A percentile compares a stretch with the other conserved stretches of the same genome.
Evolutionary conservation across 2,888 invertebrate species (phyloP).

Genomic region (Orthonevra nobilis): DNA sequence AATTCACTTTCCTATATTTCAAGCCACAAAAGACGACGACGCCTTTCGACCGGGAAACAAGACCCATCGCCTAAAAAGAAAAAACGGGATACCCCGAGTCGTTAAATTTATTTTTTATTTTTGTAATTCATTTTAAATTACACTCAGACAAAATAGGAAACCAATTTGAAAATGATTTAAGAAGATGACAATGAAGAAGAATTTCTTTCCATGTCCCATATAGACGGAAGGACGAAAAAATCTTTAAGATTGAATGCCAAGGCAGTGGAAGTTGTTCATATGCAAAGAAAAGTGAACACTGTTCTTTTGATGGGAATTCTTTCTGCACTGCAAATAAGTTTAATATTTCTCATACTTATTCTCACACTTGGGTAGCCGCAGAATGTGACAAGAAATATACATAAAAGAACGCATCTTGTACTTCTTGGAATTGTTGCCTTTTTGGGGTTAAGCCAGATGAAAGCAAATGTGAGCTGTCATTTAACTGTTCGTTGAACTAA

Average conservation of each 20-base stretch:
- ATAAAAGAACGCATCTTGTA: too few relatives aligned
- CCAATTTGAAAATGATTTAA: constrained; percentile 45
- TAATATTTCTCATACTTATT: too few relatives aligned
- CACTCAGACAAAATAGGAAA: constrained; percentile 46
- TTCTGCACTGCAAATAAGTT: too few relatives aligned
- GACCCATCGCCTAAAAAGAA: too few relatives aligned
- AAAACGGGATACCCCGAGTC: constrained; percentile 16
- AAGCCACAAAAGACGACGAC: too few relatives aligned
- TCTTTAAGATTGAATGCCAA: constrained; percentile 57
- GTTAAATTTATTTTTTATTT: constrained; percentile 40
- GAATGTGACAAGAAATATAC: too few relatives aligned
- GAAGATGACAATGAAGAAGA: constrained; percentile 25
- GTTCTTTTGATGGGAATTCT: too few relatives aligned
- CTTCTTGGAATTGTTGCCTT: neutral
- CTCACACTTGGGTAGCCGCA: too few relatives aligned
- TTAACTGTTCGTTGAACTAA: constrained; percentile 53
- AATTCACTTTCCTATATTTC: constrained; percentile 33
- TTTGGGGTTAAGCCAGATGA: constrained; percentile 8
- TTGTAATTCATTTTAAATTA: constrained; percentile 52
- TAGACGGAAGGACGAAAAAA: constrained; percentile 21
- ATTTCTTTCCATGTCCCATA: constrained; percentile 43
- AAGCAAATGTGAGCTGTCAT: constrained; percentile 48
- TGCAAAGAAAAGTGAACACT: constrained; percentile 57
- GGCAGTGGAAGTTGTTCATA: constrained; percentile 63
- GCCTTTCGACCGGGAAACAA: too few relatives aligned